phyloP scores from a whole-genome alignment of 1,140 invertebrate species.

The Trissolcus basalis region DNA sequence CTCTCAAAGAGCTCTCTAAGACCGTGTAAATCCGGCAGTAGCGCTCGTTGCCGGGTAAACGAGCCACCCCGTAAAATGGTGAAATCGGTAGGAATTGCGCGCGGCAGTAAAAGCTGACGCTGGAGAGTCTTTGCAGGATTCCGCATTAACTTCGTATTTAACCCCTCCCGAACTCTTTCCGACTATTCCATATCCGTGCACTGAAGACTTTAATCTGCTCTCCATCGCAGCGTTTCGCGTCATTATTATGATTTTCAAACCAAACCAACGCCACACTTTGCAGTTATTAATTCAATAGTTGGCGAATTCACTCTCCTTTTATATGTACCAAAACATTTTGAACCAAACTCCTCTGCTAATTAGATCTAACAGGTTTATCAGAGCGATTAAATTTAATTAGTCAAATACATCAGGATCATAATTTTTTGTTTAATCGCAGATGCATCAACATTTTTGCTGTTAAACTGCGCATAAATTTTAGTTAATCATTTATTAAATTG shows the following conservation, averaged over 20 bases:
- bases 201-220: constrained; percentile 57
- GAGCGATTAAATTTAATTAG: too few relatives aligned
- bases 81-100: constrained; percentile 58
- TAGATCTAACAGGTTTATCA: too few relatives aligned
- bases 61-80: constrained; percentile 52
- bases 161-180: constrained; percentile 40
- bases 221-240: constrained; percentile 40
- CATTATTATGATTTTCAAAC: constrained; percentile 55
- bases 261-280: constrained; percentile 23
- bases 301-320: constrained; percentile 15
- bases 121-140: constrained; percentile 59
- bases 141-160: constrained; percentile 58
- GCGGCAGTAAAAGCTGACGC: constrained; percentile 61
- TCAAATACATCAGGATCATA: too few relatives aligned
- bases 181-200: constrained; percentile 48
- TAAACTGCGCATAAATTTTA: too few relatives aligned
- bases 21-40: constrained; percentile 60
- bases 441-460: too few relatives aligned
- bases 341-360: too few relatives aligned
- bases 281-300: constrained; percentile 45
- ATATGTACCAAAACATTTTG: not conserved
- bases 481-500: too few relatives aligned
- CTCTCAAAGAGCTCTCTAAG: constrained; percentile 55
- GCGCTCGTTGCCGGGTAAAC: constrained; percentile 50
- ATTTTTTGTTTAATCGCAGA: too few relatives aligned